Base-by-base conservation (phyloP, 2,113 vertebrate species). In the Hypanus sabinus region DNA sequence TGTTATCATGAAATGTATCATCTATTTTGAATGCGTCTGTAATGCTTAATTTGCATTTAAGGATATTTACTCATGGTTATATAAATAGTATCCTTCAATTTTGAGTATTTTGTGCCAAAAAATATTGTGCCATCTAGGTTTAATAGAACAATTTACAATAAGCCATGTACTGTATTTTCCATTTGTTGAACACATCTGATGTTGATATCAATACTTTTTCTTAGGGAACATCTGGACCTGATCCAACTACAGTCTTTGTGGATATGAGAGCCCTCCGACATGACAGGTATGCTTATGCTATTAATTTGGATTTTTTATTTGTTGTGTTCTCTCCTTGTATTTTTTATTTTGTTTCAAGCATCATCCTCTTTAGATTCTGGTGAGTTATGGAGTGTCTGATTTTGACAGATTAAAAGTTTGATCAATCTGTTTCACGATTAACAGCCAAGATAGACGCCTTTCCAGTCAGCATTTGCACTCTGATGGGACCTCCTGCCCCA, bases 221-320 rank as follows among this genome's bases (percentile, higher is more conserved):
- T n/a, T 95, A 99, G 99, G 98, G 98, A 93, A 99, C 98, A 5
- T 97, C 99, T 11, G 99, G 99, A 95, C 99, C 99, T 3, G 99
- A 99, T 95, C 99, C 99, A 94, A 99, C 98, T 14, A 99, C 98
- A 0, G 99, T 99, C 77, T 99, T 98, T 0, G 97, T 99, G 96
- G 99, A 99, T 95, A 99, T 99, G 98, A 96, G 98, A 96, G 98
- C 99, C 0, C 97, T 99, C 81, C 97, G 99, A 0, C 98, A 99
- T 0, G 99, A 99, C 95, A 97, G 98, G 98, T 99, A 96, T 9
- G 7, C 94, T 68, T 6, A 55, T 33, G 4, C 22, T 27, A 30
- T 70, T 46, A 71, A 6, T 73, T 93, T 93, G 70, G 70, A 93
- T 10, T 27, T 9, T 12, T 93, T 93, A 24, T 71, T 93, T 55